Base-by-base conservation (phyloP, 2,113 vertebrate species). In the Mus spicilegus region DNA sequence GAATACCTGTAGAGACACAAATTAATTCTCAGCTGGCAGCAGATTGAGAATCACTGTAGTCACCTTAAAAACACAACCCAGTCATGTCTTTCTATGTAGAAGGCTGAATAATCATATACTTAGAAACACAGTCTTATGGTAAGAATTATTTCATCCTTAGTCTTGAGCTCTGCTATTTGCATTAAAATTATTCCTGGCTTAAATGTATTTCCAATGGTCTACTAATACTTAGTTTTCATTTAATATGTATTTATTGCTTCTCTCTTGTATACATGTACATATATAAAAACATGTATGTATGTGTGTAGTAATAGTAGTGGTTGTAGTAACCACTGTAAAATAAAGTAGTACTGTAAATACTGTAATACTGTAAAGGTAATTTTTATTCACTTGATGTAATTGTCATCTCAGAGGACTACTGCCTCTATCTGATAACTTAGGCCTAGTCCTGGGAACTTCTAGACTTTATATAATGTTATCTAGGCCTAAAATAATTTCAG, bases 11-110 rank as follows among this genome's bases (percentile, higher is more conserved):
- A 94, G 42, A 87, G 20, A 77, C 8, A n/a, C 36, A 70, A 93
- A 89, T 93, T 95, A 95, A 72, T 56, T 80, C 54, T 93, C 46
- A 56, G 24, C 13, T 78, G 28, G 36, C 73, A 95, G 3, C 12
- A 93, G 70, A 87, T 42, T 63, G 30, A 56, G 17, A 92, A n/a
- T 80, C 72, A 90, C 11, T 49, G 1, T 87, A 90, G 92, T 72
- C 11, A 73, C 16, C 19, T 77, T 80, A 51, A 89, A 97, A 96
- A 87, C 78, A 92, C 1, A 69, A 67, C 19, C 30, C 16, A 87
- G 72, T 46, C 3, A 39, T 80, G 11, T 56, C 80, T 61, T 77
- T 88, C 63, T 95, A 4, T 56, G 76, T 30, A 87, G 26, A 95
- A 70, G 5, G 87, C 39, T 81, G 84, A 63, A 20, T 7, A 58